A percentile compares a stretch with the other conserved stretches of the same genome.
phyloP scores from a whole-genome alignment of 1,140 invertebrate genomes.

The Chionoecetes opilio region DNA sequence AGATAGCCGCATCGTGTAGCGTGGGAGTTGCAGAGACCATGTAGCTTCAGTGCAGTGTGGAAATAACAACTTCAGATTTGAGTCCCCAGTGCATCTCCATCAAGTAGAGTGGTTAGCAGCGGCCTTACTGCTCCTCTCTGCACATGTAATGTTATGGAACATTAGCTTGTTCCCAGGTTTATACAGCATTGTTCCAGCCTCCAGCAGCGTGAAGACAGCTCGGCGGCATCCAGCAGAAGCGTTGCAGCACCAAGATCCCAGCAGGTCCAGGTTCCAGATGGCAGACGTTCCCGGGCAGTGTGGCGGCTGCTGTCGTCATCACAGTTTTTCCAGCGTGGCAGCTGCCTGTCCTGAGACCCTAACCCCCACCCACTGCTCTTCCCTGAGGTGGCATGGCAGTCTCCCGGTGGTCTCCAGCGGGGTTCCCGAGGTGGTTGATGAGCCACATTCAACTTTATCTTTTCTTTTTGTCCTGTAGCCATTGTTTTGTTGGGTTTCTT shows the following conservation, averaged over 20 bases:
- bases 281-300: not conserved
- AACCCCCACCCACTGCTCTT: not conserved
- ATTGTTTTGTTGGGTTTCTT: not conserved
- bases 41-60: not conserved
- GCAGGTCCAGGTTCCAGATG: conserved; percentile 39
- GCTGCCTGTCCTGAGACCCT: not conserved
- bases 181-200: conserved; percentile 57
- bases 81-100: not conserved
- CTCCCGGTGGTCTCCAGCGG: not conserved
- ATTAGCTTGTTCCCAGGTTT: conserved; percentile 54
- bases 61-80: not conserved
- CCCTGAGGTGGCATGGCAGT: not conserved
- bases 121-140: not conserved
- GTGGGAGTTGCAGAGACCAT: not conserved
- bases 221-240: conserved; percentile 11
- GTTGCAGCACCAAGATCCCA: conserved; percentile 40
- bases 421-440: not conserved
- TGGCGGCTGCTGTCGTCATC: not conserved
- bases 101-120: conserved; percentile 25
- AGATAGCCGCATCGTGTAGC: not conserved
- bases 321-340: not conserved
- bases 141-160: conserved; percentile 50
- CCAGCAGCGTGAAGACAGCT: not conserved
- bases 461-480: too few species aligned
- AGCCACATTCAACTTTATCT: not conserved